Conservation (phyloP, 2,797 vertebrate species). For the Argyrosomus regius region DNA sequence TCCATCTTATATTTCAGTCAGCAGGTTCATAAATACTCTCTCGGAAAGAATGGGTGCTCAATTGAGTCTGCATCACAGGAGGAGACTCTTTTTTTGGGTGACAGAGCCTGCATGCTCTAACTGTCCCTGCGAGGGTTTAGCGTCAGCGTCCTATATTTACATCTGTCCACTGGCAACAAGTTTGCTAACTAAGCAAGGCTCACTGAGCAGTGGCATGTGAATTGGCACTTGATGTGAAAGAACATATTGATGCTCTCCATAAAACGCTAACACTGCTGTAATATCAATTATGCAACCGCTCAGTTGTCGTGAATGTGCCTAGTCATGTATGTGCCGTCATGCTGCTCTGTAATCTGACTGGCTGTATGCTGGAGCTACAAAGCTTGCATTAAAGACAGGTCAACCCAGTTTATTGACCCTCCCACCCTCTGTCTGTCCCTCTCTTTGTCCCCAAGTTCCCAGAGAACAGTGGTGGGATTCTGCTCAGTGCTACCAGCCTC, state of each 20-base stretch:
- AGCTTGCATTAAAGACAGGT: conserved; percentile 56
- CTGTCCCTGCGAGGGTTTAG: conserved; percentile 41
- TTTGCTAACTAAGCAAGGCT: conserved; percentile 42
- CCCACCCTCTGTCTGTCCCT: conserved; percentile 65
- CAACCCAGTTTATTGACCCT: conserved; percentile 74
- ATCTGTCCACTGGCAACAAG: conserved; percentile 38
- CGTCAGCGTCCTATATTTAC: conserved; percentile 65
- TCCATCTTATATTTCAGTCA: conserved; percentile 54
- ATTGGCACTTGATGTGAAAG: conserved; percentile 51
- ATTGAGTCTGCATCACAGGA: conserved; percentile 37
- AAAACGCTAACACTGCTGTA: conserved; percentile 42
- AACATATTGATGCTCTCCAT: conserved; percentile 49
- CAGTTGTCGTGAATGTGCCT: conserved; percentile 50
- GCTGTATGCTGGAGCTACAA: conserved; percentile 40
- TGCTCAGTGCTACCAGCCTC: conserved; percentile 76
- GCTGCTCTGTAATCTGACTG: conserved; percentile 13
- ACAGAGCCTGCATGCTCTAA: conserved; percentile 18
- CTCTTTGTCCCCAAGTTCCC: conserved; percentile 75
- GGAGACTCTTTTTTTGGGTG: conserved; percentile 45
- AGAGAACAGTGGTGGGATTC: conserved; percentile 78
- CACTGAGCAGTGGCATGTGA: conserved; percentile 35
- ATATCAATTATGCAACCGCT: conserved; percentile 51
- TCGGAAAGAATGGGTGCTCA: conserved; percentile 52
- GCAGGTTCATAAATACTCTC: conserved; percentile 60
- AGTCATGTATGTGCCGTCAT: conserved; percentile 55